Evolutionary conservation across 2,888 invertebrate genomes (phyloP).

Genomic region (Boloria euphrosyne): DNA sequence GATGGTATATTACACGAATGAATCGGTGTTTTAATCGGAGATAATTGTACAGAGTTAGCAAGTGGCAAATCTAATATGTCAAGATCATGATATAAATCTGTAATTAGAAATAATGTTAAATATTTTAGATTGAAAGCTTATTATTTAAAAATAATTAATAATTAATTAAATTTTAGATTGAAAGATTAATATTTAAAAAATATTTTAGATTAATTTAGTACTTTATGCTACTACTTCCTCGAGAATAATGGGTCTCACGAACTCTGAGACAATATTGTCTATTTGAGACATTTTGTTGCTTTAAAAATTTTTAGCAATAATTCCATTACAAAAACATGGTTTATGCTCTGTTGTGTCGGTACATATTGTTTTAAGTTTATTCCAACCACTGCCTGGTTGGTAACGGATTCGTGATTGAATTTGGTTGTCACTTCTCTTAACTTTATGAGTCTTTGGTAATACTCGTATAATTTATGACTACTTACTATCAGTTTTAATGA

Average conservation of each 20-base stretch:
- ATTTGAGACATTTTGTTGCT: slow-evolving; percentile 32
- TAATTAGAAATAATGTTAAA: not conserved
- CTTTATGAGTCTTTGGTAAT: slow-evolving; percentile 2
- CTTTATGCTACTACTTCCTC: slow-evolving; percentile 48
- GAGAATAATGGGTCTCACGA: slow-evolving; percentile 48
- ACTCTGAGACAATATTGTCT: slow-evolving; percentile 47
- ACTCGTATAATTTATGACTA: too few species aligned
- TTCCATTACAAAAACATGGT: slow-evolving; percentile 52
- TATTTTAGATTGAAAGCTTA: not conserved
- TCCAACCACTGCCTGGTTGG: slow-evolving; percentile 7
- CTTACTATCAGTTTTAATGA: not conserved
- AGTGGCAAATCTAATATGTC: slow-evolving; percentile 9
- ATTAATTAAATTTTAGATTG: not conserved
- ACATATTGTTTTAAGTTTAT: slow-evolving; percentile 37
- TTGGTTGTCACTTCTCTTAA: not conserved
- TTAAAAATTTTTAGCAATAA: slow-evolving; percentile 13
- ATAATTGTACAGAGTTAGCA: not conserved
- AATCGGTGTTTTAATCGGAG: slow-evolving; percentile 1
- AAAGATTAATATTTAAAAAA: too few species aligned
- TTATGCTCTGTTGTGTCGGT: slow-evolving; percentile 57
- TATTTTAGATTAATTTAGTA: slow-evolving; percentile 31
- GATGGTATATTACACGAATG: slow-evolving; percentile 11
- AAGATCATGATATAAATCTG: slow-evolving; percentile 10
- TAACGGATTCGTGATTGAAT: slow-evolving; percentile 3
- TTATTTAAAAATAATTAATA: too few species aligned